Evolutionary conservation across 2,113 vertebrate genomes (phyloP).

Genomic region (Albula glossodonta): DNA sequence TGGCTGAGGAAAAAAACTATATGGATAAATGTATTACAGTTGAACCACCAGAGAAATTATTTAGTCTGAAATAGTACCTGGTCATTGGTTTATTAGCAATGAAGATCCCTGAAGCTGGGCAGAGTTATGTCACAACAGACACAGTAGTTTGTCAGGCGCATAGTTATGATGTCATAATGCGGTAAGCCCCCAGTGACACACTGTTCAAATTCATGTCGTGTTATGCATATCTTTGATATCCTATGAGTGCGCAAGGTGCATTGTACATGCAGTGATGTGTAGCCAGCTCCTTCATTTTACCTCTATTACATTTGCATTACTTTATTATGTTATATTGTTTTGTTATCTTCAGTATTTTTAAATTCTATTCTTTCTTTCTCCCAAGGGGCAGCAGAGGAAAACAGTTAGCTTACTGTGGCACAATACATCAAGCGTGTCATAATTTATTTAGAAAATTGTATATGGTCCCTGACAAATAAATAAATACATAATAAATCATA

Average conservation of each 20-base stretch:
- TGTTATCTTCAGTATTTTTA: background rate
- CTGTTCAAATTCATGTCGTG: background rate
- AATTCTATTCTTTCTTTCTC: background rate
- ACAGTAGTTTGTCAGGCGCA: too few species aligned
- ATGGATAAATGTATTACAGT: too few species aligned
- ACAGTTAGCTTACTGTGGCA: background rate
- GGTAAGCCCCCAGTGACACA: background rate
- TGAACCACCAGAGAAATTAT: too few species aligned
- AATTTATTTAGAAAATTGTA: background rate
- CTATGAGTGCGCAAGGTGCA: background rate
- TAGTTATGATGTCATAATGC: background rate
- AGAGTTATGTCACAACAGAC: too few species aligned
- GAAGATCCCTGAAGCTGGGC: too few species aligned
- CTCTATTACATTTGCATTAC: background rate
- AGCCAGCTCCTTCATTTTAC: background rate
- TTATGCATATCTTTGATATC: background rate
- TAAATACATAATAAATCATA: conserved; percentile 3
- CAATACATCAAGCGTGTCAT: background rate
- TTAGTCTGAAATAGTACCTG: too few species aligned
- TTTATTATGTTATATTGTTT: background rate
- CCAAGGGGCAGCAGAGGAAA: background rate
- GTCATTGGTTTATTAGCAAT: too few species aligned
- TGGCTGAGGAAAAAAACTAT: too few species aligned
- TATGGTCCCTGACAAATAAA: conserved; percentile 7
- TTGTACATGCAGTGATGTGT: background rate